Base-by-base conservation (phyloP, 2,797 vertebrate genomes). In the Taenioides sp. region DNA sequence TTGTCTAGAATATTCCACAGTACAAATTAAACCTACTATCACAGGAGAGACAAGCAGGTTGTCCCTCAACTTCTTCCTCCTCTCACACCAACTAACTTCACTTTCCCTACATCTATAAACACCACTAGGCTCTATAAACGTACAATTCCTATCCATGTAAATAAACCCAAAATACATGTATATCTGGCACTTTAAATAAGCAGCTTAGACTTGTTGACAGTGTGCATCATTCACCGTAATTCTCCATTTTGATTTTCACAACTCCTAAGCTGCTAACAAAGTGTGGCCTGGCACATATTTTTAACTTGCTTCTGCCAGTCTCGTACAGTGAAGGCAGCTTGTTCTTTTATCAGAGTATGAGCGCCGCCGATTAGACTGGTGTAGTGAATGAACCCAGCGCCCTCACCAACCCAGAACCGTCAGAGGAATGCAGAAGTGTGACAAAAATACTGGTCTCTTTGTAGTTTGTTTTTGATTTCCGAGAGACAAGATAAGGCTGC, bases 341-440 rank as follows among this genome's bases (percentile, higher is more conserved):
- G 64, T 18, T 66, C 47, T n/a, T 66, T 66, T 54, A 66, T 66
- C 49, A 27, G 22, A 65, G 72, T 76, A 61, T 73, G 14, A 11
- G 34, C 73, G 27, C 72, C 76, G 25, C 72, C 75, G 81, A 84
- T 66, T 69, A 78, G 64, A 71, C 59, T 12, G n/a, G 71, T 75
- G 76, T 61, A 52, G 14, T 52, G 75, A 71, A 72, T 76, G 52
- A 78, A 77, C 71, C 28, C 50, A 0, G 47, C 67, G 40, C 58
- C 57, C 73, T 66, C 7, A 28, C 55, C 25, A 52, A 60, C 0
- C 1, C 61, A 1, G 37, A 52, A 59, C 40, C 54, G 28, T 27
- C 69, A 17, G 65, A 71, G 31, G 57, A 71, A 72, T 68, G 60
- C 59, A 61, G 40, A 65, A 50, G 60, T 1, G 20, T 69, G 23